Evolutionary conservation across 2,888 invertebrate genomes (phyloP).

Genomic region (Saturnia japonica): DNA sequence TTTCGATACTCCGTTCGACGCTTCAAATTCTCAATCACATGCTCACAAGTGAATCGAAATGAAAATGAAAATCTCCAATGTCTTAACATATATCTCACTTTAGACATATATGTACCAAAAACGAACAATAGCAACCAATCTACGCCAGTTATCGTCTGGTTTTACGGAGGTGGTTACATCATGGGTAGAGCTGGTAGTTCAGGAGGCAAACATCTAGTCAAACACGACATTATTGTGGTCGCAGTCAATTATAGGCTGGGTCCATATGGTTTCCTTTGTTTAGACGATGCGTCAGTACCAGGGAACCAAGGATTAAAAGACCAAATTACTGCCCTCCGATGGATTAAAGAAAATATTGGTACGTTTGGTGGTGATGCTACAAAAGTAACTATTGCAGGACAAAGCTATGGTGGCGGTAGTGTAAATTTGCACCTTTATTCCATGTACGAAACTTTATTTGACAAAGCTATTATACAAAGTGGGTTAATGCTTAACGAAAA

Average conservation of each 20-base stretch:
- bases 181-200: conserved; percentile 52
- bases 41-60: conserved; percentile 42
- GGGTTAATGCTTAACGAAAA: conserved; percentile 46
- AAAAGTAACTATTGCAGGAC: conserved; percentile 58
- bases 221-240: conserved; percentile 51
- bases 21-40: conserved; percentile 46
- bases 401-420: conserved; percentile 59
- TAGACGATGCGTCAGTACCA: conserved; percentile 50
- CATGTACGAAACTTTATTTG: conserved; percentile 45
- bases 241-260: conserved; percentile 61
- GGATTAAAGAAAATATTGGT: conserved; percentile 58
- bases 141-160: conserved; percentile 62
- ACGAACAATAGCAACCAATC: conserved; percentile 29
- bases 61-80: conserved; percentile 45
- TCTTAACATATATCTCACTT: conserved; percentile 27
- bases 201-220: conserved; percentile 49
- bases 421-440: conserved; percentile 57
- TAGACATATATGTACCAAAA: conserved; percentile 50
- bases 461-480: conserved; percentile 56
- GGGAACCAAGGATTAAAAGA: conserved; percentile 64
- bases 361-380: conserved; percentile 55
- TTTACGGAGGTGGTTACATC: conserved; percentile 60
- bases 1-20: conserved; percentile 47
- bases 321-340: conserved; percentile 53
- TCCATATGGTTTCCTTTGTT: conserved; percentile 64